These are phyloP conservation scores for Coryphaenoides rupestris DNA, from an alignment of 2,113 vertebrate genomes.

Conservation along the genomic window DNA sequence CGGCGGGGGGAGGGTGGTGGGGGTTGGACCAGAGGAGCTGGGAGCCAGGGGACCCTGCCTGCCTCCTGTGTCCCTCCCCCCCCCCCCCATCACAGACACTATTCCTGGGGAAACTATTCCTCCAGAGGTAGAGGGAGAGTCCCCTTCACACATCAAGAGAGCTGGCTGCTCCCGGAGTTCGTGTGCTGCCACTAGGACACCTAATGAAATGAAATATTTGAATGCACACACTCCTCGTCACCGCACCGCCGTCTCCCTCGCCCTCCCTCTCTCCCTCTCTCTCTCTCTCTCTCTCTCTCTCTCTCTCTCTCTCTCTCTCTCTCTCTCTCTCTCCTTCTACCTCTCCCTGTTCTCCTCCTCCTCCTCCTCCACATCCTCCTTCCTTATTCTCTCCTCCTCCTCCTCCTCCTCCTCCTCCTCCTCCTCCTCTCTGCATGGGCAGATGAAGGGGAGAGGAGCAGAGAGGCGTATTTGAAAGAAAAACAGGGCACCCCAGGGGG, in stretches of 20 bases:
- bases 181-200: conserved; percentile 22
- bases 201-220: conserved; percentile 67
- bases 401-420: conserved; percentile 35
- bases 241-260: conserved; percentile 16
- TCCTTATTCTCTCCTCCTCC: conserved; percentile 22
- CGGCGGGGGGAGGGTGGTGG: conserved; percentile 52
- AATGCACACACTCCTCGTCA: conserved; percentile 58
- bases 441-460: conserved; percentile 64
- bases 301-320: conserved; percentile 9
- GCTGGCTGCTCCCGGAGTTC: conserved; percentile 45
- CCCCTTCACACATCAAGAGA: conserved; percentile 55
- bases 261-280: conserved; percentile 6
- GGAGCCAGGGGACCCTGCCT: background rate
- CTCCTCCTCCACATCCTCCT: background rate
- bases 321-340: conserved; percentile 28
- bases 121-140: conserved; percentile 36
- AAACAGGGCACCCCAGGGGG: conserved; percentile 73
- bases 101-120: conserved; percentile 50
- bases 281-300: conserved; percentile 12
- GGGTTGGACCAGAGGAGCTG: conserved; percentile 45
- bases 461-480: conserved; percentile 71
- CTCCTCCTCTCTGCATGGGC: conserved; percentile 55
- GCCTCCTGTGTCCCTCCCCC: conserved; percentile 51
- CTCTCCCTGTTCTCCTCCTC: conserved; percentile 49
- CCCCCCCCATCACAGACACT: conserved; percentile 55